A percentile compares a stretch with the other conserved stretches of the same genome.
Evolutionary conservation across 1,140 invertebrate species (phyloP).

Genomic region (Eupeodes corollae): DNA sequence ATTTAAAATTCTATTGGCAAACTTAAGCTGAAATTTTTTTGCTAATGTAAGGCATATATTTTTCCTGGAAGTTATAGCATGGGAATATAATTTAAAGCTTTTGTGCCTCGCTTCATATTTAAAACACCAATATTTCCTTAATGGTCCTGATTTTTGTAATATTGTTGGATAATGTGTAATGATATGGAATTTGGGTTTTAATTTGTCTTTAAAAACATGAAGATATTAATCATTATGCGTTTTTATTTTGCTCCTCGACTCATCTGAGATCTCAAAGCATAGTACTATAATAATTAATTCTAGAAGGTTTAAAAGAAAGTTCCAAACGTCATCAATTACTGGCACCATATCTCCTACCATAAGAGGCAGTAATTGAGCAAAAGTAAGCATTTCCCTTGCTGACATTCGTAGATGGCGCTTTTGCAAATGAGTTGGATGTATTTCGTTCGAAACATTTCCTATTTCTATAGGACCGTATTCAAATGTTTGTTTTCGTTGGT

Average conservation of each 20-base stretch:
- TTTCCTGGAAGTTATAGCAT: conserved; percentile 8
- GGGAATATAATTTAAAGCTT: conserved; percentile 13
- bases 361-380: conserved; percentile 13
- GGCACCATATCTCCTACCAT: conserved; percentile 18
- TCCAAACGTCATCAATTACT: conserved; percentile 13
- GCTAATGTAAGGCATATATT: conserved; percentile 14
- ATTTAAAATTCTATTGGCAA: too few species aligned
- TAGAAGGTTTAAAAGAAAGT: conserved; percentile 1
- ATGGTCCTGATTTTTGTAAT: conserved; percentile 10
- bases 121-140: conserved; percentile 11
- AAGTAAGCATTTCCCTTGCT: conserved; percentile 18
- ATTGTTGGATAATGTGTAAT: conserved; percentile 15
- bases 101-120: conserved; percentile 19
- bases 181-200: conserved; percentile 22
- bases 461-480: background rate
- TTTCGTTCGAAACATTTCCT: background rate
- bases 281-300: background rate
- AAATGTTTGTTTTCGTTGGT: conserved; percentile 5
- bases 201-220: conserved; percentile 9
- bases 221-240: conserved; percentile 8
- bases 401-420: conserved; percentile 11
- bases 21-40: conserved; percentile 13
- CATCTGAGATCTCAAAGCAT: background rate
- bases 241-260: conserved; percentile 5
- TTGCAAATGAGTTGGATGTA: background rate